A percentile compares a stretch with the other conserved stretches of the same genome.
phyloP scores from a whole-genome alignment of 2,113 vertebrate genomes.

The Sinocyclocheilus anophthalmus region DNA sequence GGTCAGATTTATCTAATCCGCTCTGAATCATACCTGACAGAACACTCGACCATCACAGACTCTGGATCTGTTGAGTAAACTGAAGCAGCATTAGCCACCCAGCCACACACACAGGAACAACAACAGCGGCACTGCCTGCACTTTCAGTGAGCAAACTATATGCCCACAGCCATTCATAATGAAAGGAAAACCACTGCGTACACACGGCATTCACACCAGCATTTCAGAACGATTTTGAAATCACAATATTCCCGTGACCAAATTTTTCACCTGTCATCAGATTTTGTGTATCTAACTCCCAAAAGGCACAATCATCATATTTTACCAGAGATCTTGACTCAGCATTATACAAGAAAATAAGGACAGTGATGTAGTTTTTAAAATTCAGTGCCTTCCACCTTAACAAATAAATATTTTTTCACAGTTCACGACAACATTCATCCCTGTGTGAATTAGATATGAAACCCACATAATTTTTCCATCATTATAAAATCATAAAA shows the following conservation, averaged over 20 bases:
- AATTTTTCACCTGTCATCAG: slow-evolving; percentile 32
- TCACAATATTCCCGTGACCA: slow-evolving; percentile 34
- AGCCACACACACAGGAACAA: slow-evolving; percentile 33
- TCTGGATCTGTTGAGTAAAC: slow-evolving; percentile 16
- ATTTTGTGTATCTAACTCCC: slow-evolving; percentile 25
- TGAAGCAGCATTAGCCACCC: neutral
- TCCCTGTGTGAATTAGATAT: neutral
- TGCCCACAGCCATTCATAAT: slow-evolving; percentile 26
- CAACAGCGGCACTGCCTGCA: slow-evolving; percentile 29
- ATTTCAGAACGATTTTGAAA: slow-evolving; percentile 23
- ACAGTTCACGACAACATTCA: neutral
- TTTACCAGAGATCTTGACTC: slow-evolving; percentile 32
- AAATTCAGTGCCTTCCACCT: slow-evolving; percentile 10
- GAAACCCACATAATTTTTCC: neutral
- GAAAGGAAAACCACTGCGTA: neutral
- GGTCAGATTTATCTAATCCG: slow-evolving; percentile 16
- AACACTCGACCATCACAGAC: neutral
- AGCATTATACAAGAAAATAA: slow-evolving; percentile 20
- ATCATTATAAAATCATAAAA: too few species aligned
- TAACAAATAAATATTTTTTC: neutral
- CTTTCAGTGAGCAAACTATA: slow-evolving; percentile 15
- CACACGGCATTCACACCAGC: neutral
- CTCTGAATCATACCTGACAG: slow-evolving; percentile 15
- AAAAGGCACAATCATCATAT: slow-evolving; percentile 37
- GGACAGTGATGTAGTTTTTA: slow-evolving; percentile 7